Evolutionary conservation across 2,888 invertebrate species (phyloP).

Genomic region (Caradrina kadenii): DNA sequence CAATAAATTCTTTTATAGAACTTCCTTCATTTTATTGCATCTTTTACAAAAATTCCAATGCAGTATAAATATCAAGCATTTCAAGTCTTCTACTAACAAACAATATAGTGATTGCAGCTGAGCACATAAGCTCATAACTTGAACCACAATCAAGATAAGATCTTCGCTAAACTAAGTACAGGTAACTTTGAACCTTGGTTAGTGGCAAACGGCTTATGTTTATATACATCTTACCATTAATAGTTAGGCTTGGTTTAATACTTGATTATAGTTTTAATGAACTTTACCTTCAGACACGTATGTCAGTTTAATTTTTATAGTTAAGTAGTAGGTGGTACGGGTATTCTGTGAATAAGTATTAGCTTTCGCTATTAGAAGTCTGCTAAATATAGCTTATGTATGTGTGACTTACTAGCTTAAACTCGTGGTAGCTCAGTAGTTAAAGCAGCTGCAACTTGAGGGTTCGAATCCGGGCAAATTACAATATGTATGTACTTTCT

Average conservation of each 20-base stretch:
- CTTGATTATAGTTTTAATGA: conserved; percentile 49
- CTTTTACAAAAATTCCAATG: neutral
- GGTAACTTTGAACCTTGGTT: conserved; percentile 73
- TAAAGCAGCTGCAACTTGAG: too few relatives aligned
- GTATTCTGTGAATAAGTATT: too few relatives aligned
- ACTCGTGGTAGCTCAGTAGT: too few relatives aligned
- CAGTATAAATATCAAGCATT: neutral
- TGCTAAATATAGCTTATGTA: too few relatives aligned
- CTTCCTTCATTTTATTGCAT: too few relatives aligned
- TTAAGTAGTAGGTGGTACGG: neutral
- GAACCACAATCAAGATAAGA: conserved; percentile 74
- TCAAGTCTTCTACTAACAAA: too few relatives aligned
- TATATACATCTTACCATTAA: conserved; percentile 63
- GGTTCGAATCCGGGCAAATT: too few relatives aligned
- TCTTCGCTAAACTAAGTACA: conserved; percentile 79
- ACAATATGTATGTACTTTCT: too few relatives aligned
- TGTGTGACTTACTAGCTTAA: too few relatives aligned
- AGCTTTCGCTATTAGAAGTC: too few relatives aligned
- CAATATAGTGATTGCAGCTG: neutral
- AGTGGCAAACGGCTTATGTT: conserved; percentile 65
- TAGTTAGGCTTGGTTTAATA: conserved; percentile 53
- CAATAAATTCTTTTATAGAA: too few relatives aligned
- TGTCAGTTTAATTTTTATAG: neutral
- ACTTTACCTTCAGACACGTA: conserved; percentile 2
- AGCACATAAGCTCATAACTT: conserved; percentile 60